These are phyloP conservation scores for Drosophila suzukii DNA, from an alignment of 1,140 invertebrate genomes.

Conservation along the genomic window DNA sequence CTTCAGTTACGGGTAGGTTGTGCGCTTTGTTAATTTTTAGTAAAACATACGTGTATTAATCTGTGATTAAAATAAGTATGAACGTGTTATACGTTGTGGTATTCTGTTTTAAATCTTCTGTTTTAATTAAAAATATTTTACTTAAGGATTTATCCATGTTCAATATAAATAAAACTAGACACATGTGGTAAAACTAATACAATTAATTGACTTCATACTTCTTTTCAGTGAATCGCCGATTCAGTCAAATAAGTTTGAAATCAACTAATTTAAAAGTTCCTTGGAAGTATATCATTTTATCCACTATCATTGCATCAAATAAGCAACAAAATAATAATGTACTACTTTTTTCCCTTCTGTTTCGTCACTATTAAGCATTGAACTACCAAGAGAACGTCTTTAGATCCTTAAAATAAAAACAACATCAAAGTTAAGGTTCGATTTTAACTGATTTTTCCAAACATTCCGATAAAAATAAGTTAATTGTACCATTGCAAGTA, in stretches of 20 bases:
- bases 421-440: no score
- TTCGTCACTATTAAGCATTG: no score
- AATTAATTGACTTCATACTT: slow-evolving; percentile 6
- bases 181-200: not conserved
- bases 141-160: not conserved
- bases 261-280: not conserved
- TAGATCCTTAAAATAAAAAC: no score
- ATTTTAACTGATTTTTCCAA: no score
- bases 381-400: no score
- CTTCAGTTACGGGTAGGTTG: slow-evolving; percentile 18
- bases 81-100: not conserved
- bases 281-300: not conserved
- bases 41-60: slow-evolving; percentile 13
- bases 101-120: not conserved
- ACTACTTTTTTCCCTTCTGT: not conserved
- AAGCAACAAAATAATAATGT: not conserved
- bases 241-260: slow-evolving; percentile 8
- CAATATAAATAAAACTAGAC: not conserved
- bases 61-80: not conserved
- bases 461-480: no score
- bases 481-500: no score
- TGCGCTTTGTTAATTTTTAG: slow-evolving; percentile 26
- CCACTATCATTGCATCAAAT: not conserved
- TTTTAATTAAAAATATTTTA: no score
- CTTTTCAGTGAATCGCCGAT: not conserved